phyloP scores from a whole-genome alignment of 2,113 vertebrate species.

The Psilopogon haemacephalus region DNA sequence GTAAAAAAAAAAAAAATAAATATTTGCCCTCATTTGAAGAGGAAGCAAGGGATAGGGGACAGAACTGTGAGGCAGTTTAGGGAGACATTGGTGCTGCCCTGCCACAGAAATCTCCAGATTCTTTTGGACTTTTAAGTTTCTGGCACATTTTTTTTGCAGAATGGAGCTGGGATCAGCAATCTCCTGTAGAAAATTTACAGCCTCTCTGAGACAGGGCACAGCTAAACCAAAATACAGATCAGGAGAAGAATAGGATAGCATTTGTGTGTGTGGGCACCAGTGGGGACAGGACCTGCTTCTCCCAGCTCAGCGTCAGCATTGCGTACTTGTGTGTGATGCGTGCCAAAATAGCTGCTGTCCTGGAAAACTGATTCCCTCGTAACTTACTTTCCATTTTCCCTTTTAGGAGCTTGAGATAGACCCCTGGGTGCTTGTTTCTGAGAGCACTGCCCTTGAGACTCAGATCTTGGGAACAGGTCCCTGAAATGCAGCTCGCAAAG shows the following conservation, averaged over 20 bases:
- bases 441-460: neutral
- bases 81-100: accelerated
- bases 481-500: neutral
- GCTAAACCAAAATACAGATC: neutral
- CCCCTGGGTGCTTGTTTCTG: neutral
- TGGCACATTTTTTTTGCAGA: neutral
- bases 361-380: neutral
- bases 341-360: neutral
- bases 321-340: accelerated
- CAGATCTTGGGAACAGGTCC: neutral
- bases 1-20: neutral
- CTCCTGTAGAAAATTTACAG: neutral
- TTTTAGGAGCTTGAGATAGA: neutral
- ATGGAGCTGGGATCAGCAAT: neutral
- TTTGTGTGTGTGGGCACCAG: neutral
- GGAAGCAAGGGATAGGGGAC: neutral
- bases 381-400: neutral
- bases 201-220: accelerated
- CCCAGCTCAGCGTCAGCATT: accelerated
- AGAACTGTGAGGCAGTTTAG: neutral
- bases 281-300: neutral
- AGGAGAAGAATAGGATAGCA: neutral
- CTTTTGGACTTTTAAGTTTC: neutral
- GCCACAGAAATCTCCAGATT: neutral
- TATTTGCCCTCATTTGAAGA: neutral